Conservation (phyloP, 2,888 invertebrate species). For the Oligia latruncula region DNA sequence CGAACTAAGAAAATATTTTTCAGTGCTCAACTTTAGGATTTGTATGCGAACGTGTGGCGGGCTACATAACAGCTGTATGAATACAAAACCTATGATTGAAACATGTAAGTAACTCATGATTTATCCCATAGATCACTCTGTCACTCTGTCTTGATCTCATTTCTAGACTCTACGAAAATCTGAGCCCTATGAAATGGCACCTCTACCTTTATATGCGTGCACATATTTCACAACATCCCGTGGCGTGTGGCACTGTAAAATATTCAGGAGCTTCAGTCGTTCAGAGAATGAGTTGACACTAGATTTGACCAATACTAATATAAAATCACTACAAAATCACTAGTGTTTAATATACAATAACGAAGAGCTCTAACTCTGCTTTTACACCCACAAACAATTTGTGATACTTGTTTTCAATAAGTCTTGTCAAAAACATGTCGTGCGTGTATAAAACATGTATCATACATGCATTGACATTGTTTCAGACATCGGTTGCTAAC, state of each 20-base stretch:
- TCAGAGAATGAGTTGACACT: conserved; percentile 15
- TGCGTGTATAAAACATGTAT: not conserved
- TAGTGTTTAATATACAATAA: not conserved
- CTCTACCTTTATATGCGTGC: not conserved
- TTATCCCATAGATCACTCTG: not conserved
- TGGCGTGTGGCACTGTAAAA: conserved; percentile 19
- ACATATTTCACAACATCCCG: not conserved
- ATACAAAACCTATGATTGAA: not conserved
- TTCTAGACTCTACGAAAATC: not conserved
- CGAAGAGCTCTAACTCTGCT: not conserved
- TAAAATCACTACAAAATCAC: not conserved
- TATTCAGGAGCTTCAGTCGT: conserved; percentile 44
- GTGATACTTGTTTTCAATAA: no score
- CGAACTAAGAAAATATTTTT: not conserved
- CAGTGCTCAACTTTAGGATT: not conserved
- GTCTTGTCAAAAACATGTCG: no score
- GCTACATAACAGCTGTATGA: not conserved
- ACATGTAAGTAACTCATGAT: not conserved
- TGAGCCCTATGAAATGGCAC: not conserved
- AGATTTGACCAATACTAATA: not conserved
- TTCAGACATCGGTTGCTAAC: no score
- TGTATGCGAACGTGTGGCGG: not conserved
- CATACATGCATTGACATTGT: not conserved
- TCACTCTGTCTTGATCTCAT: no score
- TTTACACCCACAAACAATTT: no score